phyloP scores from a whole-genome alignment of 2,888 invertebrate genomes.

The Ectobius pallidus region DNA sequence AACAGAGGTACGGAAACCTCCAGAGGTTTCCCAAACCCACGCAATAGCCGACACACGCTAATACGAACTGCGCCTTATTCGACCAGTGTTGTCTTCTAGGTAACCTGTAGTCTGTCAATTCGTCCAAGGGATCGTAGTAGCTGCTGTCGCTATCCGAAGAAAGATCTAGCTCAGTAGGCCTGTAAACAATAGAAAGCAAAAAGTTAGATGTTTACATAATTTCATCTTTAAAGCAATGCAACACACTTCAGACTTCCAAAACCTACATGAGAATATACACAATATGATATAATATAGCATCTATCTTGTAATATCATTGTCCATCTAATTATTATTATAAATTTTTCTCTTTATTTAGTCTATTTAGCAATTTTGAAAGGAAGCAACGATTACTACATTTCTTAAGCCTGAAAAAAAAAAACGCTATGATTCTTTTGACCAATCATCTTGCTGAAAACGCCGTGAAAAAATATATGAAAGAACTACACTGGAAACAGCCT shows the following conservation, averaged over 20 bases:
- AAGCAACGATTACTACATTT: too few relatives aligned
- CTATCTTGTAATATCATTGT: too few relatives aligned
- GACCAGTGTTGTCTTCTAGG: conserved; percentile 85
- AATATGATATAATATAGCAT: too few relatives aligned
- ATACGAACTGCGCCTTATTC: conserved; percentile 86
- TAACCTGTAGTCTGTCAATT: conserved; percentile 51
- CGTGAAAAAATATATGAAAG: too few relatives aligned
- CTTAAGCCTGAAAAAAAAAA: too few relatives aligned
- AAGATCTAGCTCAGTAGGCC: conserved; percentile 76
- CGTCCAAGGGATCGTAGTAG: conserved; percentile 54
- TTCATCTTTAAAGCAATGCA: not conserved
- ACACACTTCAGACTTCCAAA: not conserved
- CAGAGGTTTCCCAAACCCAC: conserved; percentile 90
- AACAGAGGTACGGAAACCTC: conserved; percentile 92
- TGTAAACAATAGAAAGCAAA: conserved; percentile 52
- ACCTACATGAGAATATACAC: not conserved
- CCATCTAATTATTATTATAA: too few relatives aligned
- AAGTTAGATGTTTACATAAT: too few relatives aligned
- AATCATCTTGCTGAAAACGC: too few relatives aligned
- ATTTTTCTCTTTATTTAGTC: too few relatives aligned
- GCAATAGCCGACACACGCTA: conserved; percentile 88
- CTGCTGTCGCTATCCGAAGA: conserved; percentile 80
- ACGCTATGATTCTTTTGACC: too few relatives aligned
- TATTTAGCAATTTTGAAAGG: too few relatives aligned
- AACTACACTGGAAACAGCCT: too few relatives aligned